Conservation (phyloP, 2,797 vertebrate genomes). For the Apogon hyalosoma region DNA sequence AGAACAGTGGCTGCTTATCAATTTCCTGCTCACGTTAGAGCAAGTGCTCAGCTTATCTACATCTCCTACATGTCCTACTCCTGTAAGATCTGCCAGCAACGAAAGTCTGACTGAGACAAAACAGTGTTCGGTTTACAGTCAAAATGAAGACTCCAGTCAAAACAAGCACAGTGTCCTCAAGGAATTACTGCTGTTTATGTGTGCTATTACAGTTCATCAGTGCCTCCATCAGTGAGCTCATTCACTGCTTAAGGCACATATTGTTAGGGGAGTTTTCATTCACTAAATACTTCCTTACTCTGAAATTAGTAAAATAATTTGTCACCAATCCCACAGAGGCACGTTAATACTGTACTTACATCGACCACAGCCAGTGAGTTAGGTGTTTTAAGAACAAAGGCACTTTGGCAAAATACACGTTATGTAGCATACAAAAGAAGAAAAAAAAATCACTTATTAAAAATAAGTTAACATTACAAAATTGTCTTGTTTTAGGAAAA, state of each 20-base stretch:
- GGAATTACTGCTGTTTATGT: conserved; percentile 16
- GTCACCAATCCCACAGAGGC: conserved; percentile 67
- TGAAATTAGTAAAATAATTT: conserved; percentile 45
- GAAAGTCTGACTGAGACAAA: conserved; percentile 74
- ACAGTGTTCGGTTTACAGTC: conserved; percentile 78
- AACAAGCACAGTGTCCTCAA: conserved; percentile 64
- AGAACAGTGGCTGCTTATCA: conserved; percentile 46
- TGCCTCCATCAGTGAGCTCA: conserved; percentile 44
- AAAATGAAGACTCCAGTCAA: conserved; percentile 78
- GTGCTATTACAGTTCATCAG: conserved; percentile 41
- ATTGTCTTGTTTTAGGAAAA: conserved; percentile 80
- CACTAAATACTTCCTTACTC: conserved; percentile 48
- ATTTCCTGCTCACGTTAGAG: conserved; percentile 38
- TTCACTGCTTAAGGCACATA: conserved; percentile 72
- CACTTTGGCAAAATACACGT: conserved; percentile 80
- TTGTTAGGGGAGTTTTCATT: conserved; percentile 46
- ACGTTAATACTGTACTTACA: conserved; percentile 53
- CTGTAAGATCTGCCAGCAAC: conserved; percentile 59
- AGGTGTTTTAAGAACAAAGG: conserved; percentile 67
- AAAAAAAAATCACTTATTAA: conserved; percentile 68
- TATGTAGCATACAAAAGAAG: conserved; percentile 57
- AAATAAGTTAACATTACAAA: conserved; percentile 89
- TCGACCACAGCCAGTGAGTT: conserved; percentile 49
- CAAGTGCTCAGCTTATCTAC: conserved; percentile 55
- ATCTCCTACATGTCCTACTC: conserved; percentile 44